phyloP scores from a whole-genome alignment of 2,888 invertebrate species.

The Caenorhabditis sp. region DNA sequence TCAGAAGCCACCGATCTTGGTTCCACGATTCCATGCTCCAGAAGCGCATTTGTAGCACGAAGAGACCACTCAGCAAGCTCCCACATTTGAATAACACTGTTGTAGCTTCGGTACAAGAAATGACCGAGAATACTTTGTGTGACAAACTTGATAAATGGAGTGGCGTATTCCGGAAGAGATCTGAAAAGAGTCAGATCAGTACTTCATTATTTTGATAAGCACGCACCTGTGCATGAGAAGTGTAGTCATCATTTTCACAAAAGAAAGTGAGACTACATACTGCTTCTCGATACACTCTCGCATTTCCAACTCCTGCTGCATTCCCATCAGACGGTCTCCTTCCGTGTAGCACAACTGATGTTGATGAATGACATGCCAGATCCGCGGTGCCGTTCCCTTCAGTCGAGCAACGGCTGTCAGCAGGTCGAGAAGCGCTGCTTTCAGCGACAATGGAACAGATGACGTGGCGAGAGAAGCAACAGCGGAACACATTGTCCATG shows the following conservation, averaged over 20 bases:
- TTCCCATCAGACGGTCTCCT: constrained; percentile 71
- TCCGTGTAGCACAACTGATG: constrained; percentile 71
- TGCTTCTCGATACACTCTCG: constrained; percentile 73
- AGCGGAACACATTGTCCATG: constrained; percentile 68
- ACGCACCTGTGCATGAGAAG: constrained; percentile 70
- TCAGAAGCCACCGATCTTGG: constrained; percentile 70
- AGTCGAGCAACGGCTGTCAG: constrained; percentile 74
- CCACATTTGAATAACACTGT: constrained; percentile 79
- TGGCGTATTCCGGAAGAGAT: constrained; percentile 66
- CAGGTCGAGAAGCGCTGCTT: constrained; percentile 73
- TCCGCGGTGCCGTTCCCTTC: constrained; percentile 66
- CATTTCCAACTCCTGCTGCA: constrained; percentile 80
- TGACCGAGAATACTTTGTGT: constrained; percentile 76
- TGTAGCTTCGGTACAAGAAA: constrained; percentile 75
- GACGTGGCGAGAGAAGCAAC: constrained; percentile 65
- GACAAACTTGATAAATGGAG: constrained; percentile 75
- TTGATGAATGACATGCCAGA: constrained; percentile 75
- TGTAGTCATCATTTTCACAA: constrained; percentile 72
- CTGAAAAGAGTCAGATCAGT: constrained; percentile 9
- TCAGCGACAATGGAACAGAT: constrained; percentile 69
- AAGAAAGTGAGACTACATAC: constrained; percentile 77
- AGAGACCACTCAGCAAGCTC: constrained; percentile 74
- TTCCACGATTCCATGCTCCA: constrained; percentile 77
- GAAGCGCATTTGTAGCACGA: constrained; percentile 73
- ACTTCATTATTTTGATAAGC: not conserved